Conservation (phyloP, 2,797 vertebrate species). For the Numenius phaeopus region DNA sequence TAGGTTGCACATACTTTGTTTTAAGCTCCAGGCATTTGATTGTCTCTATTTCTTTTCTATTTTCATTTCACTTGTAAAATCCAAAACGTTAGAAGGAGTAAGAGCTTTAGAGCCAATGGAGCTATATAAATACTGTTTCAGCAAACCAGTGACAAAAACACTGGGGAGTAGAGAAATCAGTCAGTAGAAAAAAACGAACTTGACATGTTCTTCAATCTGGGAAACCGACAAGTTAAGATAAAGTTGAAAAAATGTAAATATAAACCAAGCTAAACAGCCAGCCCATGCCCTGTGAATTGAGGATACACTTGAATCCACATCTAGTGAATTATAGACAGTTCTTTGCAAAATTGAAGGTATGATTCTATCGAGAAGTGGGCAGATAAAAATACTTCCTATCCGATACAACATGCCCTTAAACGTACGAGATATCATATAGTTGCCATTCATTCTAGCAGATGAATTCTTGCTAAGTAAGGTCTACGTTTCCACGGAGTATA, state of each 20-base stretch:
- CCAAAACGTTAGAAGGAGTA: slow-evolving; percentile 78
- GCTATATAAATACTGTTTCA: slow-evolving; percentile 83
- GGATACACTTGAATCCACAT: slow-evolving; percentile 73
- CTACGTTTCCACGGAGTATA: slow-evolving; percentile 45
- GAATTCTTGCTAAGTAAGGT: slow-evolving; percentile 64
- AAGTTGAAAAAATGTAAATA: slow-evolving; percentile 77
- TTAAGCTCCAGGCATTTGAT: slow-evolving; percentile 99
- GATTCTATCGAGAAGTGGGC: slow-evolving; percentile 65
- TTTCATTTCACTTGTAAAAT: slow-evolving; percentile 79
- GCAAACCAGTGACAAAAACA: slow-evolving; percentile 76
- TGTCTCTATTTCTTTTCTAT: slow-evolving; percentile 90
- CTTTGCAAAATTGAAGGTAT: slow-evolving; percentile 59
- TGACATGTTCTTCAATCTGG: slow-evolving; percentile 73
- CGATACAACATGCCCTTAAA: slow-evolving; percentile 71
- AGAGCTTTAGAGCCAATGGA: slow-evolving; percentile 82
- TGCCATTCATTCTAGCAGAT: slow-evolving; percentile 66
- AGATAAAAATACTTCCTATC: slow-evolving; percentile 71
- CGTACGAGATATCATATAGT: slow-evolving; percentile 10
- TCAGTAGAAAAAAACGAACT: slow-evolving; percentile 78
- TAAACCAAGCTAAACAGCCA: slow-evolving; percentile 76
- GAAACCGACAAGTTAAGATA: slow-evolving; percentile 75
- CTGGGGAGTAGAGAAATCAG: slow-evolving; percentile 71
- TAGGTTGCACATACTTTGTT: slow-evolving; percentile 93
- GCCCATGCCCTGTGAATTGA: slow-evolving; percentile 73
- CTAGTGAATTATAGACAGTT: slow-evolving; percentile 70